Percentiles rank a stretch among this genome's conserved stretches.
phyloP scores from a whole-genome alignment of 2,797 vertebrate genomes.

The Buphagus erythrorhynchus region DNA sequence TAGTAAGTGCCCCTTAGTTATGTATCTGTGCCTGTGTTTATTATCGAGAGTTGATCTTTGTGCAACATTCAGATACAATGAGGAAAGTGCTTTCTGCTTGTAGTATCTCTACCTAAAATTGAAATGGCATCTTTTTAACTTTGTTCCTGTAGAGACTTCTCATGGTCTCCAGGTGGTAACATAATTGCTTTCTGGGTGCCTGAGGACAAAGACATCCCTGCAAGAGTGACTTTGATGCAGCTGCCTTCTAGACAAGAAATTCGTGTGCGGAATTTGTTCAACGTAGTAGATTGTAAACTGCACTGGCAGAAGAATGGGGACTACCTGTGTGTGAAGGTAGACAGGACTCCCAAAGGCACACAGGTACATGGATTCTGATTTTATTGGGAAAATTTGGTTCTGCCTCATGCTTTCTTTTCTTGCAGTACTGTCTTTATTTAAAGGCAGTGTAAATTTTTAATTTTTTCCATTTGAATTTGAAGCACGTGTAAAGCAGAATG shows the following conservation, averaged over 20 bases:
- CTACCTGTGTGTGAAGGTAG: slow-evolving; percentile 97
- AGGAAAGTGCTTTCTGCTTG: neutral
- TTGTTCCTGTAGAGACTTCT: slow-evolving; percentile 88
- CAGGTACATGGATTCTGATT: slow-evolving; percentile 77
- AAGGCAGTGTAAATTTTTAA: neutral
- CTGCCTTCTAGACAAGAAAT: slow-evolving; percentile 95
- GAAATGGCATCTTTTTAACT: neutral
- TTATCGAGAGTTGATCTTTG: neutral
- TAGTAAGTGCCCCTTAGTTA: neutral
- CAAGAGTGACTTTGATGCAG: slow-evolving; percentile 97
- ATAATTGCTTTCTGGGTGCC: slow-evolving; percentile 99
- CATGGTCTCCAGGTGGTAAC: slow-evolving; percentile 98
- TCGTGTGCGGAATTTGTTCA: slow-evolving; percentile 96
- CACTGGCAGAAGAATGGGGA: slow-evolving; percentile 99
- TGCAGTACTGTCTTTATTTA: neutral
- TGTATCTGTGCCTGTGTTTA: neutral
- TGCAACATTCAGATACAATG: neutral
- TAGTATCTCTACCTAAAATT: neutral
- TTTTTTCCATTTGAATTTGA: neutral
- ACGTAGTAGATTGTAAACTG: slow-evolving; percentile 96
- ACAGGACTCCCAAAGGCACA: slow-evolving; percentile 95
- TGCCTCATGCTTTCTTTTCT: neutral
- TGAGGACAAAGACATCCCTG: slow-evolving; percentile 98
- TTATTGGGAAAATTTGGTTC: neutral
- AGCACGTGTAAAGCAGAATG: neutral